Base-by-base conservation (phyloP, 2,113 vertebrate genomes). In the Cavia aperea region DNA sequence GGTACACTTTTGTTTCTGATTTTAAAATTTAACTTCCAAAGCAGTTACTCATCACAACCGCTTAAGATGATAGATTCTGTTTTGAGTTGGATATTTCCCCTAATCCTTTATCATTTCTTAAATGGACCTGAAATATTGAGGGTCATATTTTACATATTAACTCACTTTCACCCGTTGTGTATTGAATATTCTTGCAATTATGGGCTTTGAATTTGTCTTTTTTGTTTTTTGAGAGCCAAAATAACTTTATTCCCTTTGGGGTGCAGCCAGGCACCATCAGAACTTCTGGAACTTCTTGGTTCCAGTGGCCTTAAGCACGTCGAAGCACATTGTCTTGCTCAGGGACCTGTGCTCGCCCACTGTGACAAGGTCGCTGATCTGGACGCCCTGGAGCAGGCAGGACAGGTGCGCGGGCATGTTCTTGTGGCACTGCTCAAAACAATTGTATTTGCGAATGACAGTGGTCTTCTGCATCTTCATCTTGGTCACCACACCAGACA, bases 381-480 rank as follows among this genome's bases (percentile, higher is more conserved):
- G 97, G 39, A 99, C 98, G 0, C 99, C 51, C 99, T 98, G 97
- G 99, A 99, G 96, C 98, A 99, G 49, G 99, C 99, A 39, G 0
- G 99, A 99, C 60, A 99, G 98, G 82, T 99, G 99, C 89, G 99
- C 99, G 0, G 99, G 99, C 98, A 99, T 98, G 98, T 99, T 99
- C 98, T 99, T 99, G 97, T 99, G 99, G 66, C 99, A 98, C 96
- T 99, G 99, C 97, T 99, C 99, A 24, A 99, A 99, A 56, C 99
- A 98, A 98, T 99, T 99, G 98, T 99, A 99, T 96, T 99, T 99
- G 95, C 99, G 98, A 97, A 99, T 99, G 49, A 99, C 99, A 0
- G 99, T 98, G 73, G 99, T 99, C 93, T 98, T 98, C 98, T 99
- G 99, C 99, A 99, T 99, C 98, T 99, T 99, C 99, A 99, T 99